A percentile compares a stretch with the other conserved stretches of the same genome.
These are phyloP conservation scores for Menidia beryllina DNA, from an alignment of 2,113 vertebrate genomes.

Conservation along the genomic window DNA sequence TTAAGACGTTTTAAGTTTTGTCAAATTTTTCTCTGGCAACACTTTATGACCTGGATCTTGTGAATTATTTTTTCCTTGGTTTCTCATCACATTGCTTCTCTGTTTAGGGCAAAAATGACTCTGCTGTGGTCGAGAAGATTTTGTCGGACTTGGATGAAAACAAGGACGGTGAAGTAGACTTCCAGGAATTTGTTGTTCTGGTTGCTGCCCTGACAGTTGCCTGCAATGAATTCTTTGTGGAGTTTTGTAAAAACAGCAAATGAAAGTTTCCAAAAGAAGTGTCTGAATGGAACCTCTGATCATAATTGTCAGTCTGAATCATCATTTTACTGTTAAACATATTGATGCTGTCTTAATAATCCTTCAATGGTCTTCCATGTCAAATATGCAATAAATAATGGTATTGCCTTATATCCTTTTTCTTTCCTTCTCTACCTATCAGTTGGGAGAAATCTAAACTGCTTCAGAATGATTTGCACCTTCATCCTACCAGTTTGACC, in stretches of 20 bases:
- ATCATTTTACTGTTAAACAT: background rate
- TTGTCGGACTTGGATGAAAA: conserved; percentile 92
- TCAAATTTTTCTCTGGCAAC: too few species aligned
- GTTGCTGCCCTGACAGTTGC: conserved; percentile 91
- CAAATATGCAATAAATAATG: conserved; percentile 19
- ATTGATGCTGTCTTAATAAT: background rate
- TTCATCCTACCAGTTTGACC: background rate
- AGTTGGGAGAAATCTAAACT: background rate
- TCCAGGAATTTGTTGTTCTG: conserved; percentile 92
- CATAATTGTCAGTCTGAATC: background rate
- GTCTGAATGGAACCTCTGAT: background rate
- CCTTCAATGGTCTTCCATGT: background rate
- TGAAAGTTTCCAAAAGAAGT: background rate
- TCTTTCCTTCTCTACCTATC: background rate
- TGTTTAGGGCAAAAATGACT: conserved; percentile 85
- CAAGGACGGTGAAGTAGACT: conserved; percentile 90
- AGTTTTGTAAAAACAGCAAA: conserved; percentile 7
- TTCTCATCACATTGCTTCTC: background rate
- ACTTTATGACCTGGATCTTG: too few species aligned
- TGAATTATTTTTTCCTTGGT: too few species aligned
- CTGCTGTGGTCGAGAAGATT: conserved; percentile 86
- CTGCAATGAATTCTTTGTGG: conserved; percentile 90
- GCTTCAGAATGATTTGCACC: background rate
- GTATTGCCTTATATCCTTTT: background rate
- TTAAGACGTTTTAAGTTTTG: too few species aligned